Percentiles rank a stretch among this genome's conserved stretches.
These are phyloP conservation scores for Phycodurus eques DNA, from an alignment of 2,113 vertebrate species.

Conservation along the genomic window DNA sequence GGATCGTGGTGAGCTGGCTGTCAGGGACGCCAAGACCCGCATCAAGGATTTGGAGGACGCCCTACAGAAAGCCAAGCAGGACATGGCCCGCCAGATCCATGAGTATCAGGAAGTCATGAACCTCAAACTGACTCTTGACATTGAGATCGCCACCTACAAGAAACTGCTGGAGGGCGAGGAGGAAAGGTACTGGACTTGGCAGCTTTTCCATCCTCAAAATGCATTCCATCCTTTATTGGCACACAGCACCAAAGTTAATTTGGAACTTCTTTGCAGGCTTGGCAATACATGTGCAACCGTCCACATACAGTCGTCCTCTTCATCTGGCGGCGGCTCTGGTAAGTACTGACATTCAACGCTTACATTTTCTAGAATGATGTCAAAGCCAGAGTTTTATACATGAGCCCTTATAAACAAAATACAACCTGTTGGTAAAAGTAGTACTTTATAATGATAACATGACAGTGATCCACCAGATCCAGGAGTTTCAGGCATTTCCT, in stretches of 20 bases:
- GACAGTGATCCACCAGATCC: background rate
- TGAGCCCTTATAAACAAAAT: background rate
- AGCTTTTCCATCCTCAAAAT: background rate
- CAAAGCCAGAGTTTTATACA: background rate
- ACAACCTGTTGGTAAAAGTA: background rate
- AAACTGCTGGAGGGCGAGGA: conserved; percentile 94
- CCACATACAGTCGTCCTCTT: conserved; percentile 47
- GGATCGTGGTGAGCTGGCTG: conserved; percentile 82
- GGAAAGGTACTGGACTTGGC: conserved; percentile 67
- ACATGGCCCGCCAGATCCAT: conserved; percentile 82
- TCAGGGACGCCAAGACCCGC: conserved; percentile 82
- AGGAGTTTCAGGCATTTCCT: background rate
- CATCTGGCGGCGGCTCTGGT: conserved; percentile 17
- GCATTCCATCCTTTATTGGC: no score
- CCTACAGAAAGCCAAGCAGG: conserved; percentile 83
- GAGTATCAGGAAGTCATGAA: conserved; percentile 93
- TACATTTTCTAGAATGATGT: background rate
- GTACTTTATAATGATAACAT: background rate
- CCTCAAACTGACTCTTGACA: conserved; percentile 85
- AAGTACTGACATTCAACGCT: conserved; percentile 14
- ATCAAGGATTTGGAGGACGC: conserved; percentile 82
- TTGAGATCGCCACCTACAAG: conserved; percentile 90
- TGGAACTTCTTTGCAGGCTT: conserved; percentile 49
- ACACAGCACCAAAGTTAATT: background rate
- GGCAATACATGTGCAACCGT: conserved; percentile 48